Percentiles rank a stretch among this genome's conserved stretches.
These are phyloP conservation scores for Macquaria australasica DNA, from an alignment of 2,113 vertebrate genomes.

Conservation along the genomic window DNA sequence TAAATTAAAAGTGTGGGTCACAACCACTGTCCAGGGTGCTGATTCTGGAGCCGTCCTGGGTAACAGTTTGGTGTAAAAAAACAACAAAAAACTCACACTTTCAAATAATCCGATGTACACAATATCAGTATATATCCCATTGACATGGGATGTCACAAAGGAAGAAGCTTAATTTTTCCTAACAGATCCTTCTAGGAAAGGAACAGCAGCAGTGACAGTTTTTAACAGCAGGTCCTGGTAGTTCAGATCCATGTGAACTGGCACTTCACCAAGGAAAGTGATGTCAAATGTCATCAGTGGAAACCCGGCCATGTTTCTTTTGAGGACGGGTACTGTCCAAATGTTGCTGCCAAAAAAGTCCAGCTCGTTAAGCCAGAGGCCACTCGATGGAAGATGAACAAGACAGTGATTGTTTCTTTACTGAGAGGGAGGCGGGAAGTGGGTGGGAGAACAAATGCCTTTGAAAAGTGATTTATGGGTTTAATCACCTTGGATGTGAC, in stretches of 20 bases:
- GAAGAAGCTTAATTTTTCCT: background rate
- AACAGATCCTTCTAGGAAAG: background rate
- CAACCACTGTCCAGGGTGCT: background rate
- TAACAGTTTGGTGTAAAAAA: background rate
- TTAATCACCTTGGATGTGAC: background rate
- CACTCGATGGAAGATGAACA: slow-evolving; percentile 52
- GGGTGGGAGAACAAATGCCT: background rate
- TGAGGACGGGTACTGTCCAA: slow-evolving; percentile 27
- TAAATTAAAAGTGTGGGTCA: background rate
- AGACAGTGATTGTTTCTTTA: slow-evolving; percentile 46
- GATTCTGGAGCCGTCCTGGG: background rate
- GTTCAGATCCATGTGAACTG: slow-evolving; percentile 31
- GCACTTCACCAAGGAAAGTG: slow-evolving; percentile 42
- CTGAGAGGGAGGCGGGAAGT: background rate
- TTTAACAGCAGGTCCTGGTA: background rate
- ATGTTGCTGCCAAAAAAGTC: slow-evolving; percentile 27
- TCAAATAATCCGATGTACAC: background rate
- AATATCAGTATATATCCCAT: background rate
- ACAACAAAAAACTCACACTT: too few relatives aligned
- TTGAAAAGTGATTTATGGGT: background rate
- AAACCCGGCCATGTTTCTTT: slow-evolving; percentile 47
- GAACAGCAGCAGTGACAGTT: background rate
- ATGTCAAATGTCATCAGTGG: slow-evolving; percentile 17
- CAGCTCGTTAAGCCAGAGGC: slow-evolving; percentile 25
- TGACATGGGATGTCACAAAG: background rate